These are phyloP conservation scores for Martes martes DNA, from an alignment of 2,113 vertebrate genomes.

Conservation along the genomic window DNA sequence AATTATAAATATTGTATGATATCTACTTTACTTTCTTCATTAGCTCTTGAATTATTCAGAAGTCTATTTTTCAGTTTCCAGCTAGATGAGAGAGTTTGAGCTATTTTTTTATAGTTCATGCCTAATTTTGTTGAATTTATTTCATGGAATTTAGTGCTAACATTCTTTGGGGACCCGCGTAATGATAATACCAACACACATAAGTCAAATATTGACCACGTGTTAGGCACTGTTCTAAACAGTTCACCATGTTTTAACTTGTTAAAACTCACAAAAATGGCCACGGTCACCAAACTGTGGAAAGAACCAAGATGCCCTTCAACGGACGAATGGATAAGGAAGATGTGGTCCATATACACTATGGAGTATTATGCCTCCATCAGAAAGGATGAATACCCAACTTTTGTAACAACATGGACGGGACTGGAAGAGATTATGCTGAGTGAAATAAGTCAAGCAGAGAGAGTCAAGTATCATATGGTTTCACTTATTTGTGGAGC, in stretches of 20 bases:
- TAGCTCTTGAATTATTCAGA: conserved; percentile 52
- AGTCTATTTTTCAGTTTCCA: conserved; percentile 35
- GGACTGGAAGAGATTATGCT: too few relatives aligned
- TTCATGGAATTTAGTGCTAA: not conserved
- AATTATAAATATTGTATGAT: conserved; percentile 43
- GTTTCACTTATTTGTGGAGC: too few relatives aligned
- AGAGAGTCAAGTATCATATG: too few relatives aligned
- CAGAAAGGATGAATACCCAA: too few relatives aligned
- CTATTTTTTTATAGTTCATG: not conserved
- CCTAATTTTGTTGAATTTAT: conserved; percentile 4
- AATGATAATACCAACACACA: not conserved
- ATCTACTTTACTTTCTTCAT: conserved; percentile 47
- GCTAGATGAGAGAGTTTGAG: not conserved
- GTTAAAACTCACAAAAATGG: not conserved
- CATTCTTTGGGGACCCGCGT: not conserved
- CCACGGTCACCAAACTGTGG: too few relatives aligned
- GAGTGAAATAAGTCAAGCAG: too few relatives aligned
- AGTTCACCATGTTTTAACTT: not conserved
- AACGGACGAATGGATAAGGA: too few relatives aligned
- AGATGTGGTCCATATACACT: too few relatives aligned
- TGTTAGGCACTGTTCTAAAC: not conserved
- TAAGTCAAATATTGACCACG: not conserved
- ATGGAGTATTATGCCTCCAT: too few relatives aligned
- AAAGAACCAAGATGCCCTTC: too few relatives aligned
- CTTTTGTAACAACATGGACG: too few relatives aligned